phyloP scores from a whole-genome alignment of 1,140 invertebrate genomes.

The Danaus plexippus region DNA sequence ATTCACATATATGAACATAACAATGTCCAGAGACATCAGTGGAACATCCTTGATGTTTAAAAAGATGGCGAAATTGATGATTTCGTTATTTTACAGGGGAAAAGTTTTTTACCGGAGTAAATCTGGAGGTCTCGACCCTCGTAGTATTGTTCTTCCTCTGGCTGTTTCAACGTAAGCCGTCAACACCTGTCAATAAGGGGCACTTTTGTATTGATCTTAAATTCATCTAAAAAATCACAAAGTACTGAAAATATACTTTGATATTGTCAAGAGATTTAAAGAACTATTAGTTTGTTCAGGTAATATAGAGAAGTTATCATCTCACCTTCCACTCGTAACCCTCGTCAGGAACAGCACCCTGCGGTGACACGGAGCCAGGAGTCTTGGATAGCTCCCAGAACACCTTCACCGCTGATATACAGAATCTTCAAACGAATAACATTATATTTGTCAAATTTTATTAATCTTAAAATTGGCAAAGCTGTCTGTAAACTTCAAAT shows the following conservation, averaged over 20 bases:
- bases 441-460: too few species aligned
- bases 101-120: conserved; percentile 45
- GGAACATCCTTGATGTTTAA: too few species aligned
- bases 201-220: too few species aligned
- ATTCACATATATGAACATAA: too few species aligned
- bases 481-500: too few species aligned
- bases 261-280: too few species aligned
- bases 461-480: too few species aligned
- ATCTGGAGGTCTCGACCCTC: conserved; percentile 47
- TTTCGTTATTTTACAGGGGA: background rate
- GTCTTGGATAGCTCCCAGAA: conserved; percentile 46
- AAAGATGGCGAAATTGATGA: too few species aligned
- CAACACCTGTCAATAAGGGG: conserved; percentile 27
- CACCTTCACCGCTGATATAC: conserved; percentile 49
- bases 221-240: too few species aligned
- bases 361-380: conserved; percentile 22
- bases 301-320: background rate
- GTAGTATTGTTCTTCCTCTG: conserved; percentile 46
- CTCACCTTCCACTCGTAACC: conserved; percentile 53
- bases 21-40: too few species aligned
- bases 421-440: conserved; percentile 24
- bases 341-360: conserved; percentile 49
- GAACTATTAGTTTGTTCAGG: too few species aligned
- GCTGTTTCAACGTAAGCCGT: conserved; percentile 54
- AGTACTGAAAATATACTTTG: too few species aligned